phyloP scores from a whole-genome alignment of 2,888 invertebrate genomes.

The Acanthosepion lycidas region DNA sequence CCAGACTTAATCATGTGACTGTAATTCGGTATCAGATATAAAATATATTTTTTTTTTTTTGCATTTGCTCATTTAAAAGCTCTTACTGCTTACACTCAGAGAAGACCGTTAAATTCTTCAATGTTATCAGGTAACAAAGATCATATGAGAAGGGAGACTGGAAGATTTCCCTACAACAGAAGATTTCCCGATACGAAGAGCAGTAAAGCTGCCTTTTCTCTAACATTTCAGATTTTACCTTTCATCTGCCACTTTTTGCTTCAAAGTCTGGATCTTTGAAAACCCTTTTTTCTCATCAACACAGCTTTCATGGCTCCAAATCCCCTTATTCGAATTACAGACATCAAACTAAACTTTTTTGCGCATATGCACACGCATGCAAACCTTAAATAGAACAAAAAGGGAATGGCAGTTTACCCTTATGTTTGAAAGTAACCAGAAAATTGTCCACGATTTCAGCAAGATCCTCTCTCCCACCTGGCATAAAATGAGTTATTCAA shows the following conservation, averaged over 20 bases:
- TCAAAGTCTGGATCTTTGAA: not conserved
- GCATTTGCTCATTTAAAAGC: not conserved
- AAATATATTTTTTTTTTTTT: not conserved
- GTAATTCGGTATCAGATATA: not conserved
- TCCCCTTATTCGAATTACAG: too few relatives aligned
- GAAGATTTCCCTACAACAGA: not conserved
- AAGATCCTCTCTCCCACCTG: too few relatives aligned
- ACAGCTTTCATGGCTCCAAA: too few relatives aligned
- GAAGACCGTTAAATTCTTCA: not conserved
- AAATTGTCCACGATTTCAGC: too few relatives aligned
- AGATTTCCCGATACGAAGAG: not conserved
- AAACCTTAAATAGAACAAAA: too few relatives aligned
- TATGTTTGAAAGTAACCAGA: too few relatives aligned
- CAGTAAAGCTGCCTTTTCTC: not conserved
- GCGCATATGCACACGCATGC: too few relatives aligned
- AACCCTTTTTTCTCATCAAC: too few relatives aligned
- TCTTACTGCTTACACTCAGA: not conserved
- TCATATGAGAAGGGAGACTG: not conserved
- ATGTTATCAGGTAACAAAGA: not conserved
- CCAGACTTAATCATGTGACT: not conserved
- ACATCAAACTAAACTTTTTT: too few relatives aligned
- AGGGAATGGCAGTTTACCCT: too few relatives aligned
- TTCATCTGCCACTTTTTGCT: not conserved
- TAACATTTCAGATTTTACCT: not conserved
- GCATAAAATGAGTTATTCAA: too few relatives aligned